Base-by-base conservation (phyloP, 2,888 invertebrate species). In the Machimus rusticus region DNA sequence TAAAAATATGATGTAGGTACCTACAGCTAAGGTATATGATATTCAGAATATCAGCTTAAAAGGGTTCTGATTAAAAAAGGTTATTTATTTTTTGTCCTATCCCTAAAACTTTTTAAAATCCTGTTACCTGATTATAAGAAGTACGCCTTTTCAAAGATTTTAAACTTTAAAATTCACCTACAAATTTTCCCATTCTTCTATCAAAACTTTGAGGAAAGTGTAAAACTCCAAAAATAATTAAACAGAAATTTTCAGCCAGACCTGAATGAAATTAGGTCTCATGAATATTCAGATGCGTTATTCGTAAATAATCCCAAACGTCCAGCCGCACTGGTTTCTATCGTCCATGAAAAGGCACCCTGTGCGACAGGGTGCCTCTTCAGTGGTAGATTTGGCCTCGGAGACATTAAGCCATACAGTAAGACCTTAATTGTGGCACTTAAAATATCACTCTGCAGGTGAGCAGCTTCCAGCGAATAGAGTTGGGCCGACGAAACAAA, bases 391-490 rank as follows among this genome's bases (percentile, higher is more conserved):
- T 78, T 43, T 78, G 43, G 23, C 46, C 78, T 78, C 46, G n/a
- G 23, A 78, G 37, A 51, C 51, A 46, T 79, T 79, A 79, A 79
- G 51, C 51, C 51, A 39, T 51, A 37, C 31, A 79, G 79, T 79
- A 51, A 79, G 51, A 28, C 51, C 51, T 79, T 31, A 79, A 79
- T 79, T 79, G 51, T 28, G 31, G 51, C 51, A 79, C 79, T 79
- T 79, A 79, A 79, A 79, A 79, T 79, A 79, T 79, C 31, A 79
- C 79, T 79, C 28, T 51, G 23, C 79, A 79, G 79, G 79, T 79
- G 79, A 79, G 31, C 51, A 51, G 51, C 79, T 51, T 51, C 79
- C 34, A 79, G 28, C 51, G 23, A 8, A 0, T 5, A 51, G 51
- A 55, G 31, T 55, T 23, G 79, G 31, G 79, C 28, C 37, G 37